Base-by-base conservation (phyloP, 2,888 invertebrate species). In the Parochlus steinenii region DNA sequence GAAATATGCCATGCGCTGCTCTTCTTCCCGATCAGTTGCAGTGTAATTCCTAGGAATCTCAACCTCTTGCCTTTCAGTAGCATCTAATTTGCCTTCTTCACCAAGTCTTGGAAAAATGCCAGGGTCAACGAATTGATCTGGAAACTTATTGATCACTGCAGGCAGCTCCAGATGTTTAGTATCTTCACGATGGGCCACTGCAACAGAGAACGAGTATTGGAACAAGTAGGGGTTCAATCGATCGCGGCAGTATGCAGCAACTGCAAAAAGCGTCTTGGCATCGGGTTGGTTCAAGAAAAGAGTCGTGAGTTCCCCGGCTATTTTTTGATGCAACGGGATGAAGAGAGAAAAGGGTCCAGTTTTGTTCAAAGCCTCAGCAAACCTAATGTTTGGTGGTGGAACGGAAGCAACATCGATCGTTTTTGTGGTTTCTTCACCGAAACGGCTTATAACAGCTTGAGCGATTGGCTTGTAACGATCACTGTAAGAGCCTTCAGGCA, bases 1-100 rank as follows among this genome's bases (percentile, higher is more conserved):
- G 67, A 80, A 86, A 57, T 86, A 87, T 19, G 81, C 77, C 40
- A 82, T 55, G 5, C 76, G 69, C 53, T 86, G 83, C 47, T 87
- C 86, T 2, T 72, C 72, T 47, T 86, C 82, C 3, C 64, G 48
- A 42, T 73, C 68, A 0, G 74, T 69, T 0, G 82, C 85, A 0
- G 85, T 80, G 53, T 74, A 82, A 58, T 81, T 75, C 16, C 58
- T 50, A 0, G 80, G 78, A 42, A 83, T 74, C 32, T 67, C 68
- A 29, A 83, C 52, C 74, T 65, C 5, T 60, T 56, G n/a, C 69
- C 71, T 2, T 59, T 43, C 0, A 65, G 63, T 3, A 68, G 66
- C 4, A 73, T 61, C 34, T 63, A n/a, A n/a, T n/a, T n/a, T 67
- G 40, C 70, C 63, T 49, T 71, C 69, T 50, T 76, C 74, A 17